phyloP scores from a whole-genome alignment of 2,113 vertebrate species.

The Ornithorhynchus anatinus region DNA sequence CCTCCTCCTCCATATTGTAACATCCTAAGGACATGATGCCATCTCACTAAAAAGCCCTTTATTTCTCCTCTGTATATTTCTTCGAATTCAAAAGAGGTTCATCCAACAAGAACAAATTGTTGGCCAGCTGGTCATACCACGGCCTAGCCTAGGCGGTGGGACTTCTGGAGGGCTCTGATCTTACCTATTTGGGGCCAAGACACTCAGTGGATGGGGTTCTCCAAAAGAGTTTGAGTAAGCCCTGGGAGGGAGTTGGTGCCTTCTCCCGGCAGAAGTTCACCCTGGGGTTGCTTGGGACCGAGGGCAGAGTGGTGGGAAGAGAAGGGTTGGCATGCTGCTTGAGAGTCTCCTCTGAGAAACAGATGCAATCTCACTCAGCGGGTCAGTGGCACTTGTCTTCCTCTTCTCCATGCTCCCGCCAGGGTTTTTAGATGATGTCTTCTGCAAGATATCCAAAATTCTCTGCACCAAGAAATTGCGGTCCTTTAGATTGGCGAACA shows the following conservation, averaged over 20 bases:
- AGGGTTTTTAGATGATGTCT: conserved; percentile 80
- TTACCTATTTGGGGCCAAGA: conserved; percentile 84
- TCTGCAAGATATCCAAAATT: conserved; percentile 96
- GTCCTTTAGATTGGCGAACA: conserved; percentile 96
- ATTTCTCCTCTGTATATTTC: no score
- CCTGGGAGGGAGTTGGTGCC: conserved; percentile 86
- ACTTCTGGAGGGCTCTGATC: background rate
- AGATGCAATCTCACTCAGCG: conserved; percentile 10
- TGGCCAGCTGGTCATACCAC: no score
- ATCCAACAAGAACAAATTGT: no score
- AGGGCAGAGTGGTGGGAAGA: conserved; percentile 32
- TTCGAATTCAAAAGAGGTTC: no score
- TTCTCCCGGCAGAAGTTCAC: conserved; percentile 66
- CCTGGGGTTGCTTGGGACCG: conserved; percentile 38
- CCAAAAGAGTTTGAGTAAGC: conserved; percentile 89
- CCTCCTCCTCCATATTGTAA: no score
- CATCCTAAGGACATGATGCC: no score
- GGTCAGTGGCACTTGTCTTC: conserved; percentile 51
- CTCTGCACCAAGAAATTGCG: conserved; percentile 94
- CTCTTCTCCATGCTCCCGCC: conserved; percentile 30
- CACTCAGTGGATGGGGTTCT: conserved; percentile 75
- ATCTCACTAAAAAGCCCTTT: no score
- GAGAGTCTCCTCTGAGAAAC: conserved; percentile 37
- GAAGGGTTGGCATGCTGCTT: conserved; percentile 66
- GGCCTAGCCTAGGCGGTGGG: no score